These are phyloP conservation scores for Ctenochaetus hawaiiensis DNA, from an alignment of 2,797 vertebrate species.

Conservation along the genomic window DNA sequence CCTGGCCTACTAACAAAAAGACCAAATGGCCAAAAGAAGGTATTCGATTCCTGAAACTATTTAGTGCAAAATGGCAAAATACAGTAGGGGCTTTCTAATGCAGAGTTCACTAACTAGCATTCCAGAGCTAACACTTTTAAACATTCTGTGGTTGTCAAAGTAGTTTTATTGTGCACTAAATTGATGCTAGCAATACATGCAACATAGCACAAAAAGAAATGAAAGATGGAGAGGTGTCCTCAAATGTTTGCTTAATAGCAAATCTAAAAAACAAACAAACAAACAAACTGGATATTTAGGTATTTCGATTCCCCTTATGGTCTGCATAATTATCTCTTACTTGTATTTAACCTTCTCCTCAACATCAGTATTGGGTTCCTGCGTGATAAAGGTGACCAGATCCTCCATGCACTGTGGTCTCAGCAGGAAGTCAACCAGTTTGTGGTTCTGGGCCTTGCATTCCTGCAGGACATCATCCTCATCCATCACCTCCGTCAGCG, in stretches of 20 bases:
- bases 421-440: slow-evolving; percentile 96
- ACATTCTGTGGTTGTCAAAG: not conserved
- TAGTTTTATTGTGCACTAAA: not conserved
- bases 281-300: not conserved
- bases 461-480: slow-evolving; percentile 98
- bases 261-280: too few species aligned
- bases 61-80: not conserved
- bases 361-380: slow-evolving; percentile 94
- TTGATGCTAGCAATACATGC: not conserved
- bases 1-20: too few species aligned
- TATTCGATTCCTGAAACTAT: not conserved
- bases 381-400: slow-evolving; percentile 95
- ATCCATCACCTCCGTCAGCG: slow-evolving; percentile 96
- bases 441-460: slow-evolving; percentile 99
- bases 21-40: not conserved
- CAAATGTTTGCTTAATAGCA: not conserved
- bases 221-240: not conserved
- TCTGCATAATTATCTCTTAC: slow-evolving; percentile 81
- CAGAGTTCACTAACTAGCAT: not conserved
- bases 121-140: not conserved
- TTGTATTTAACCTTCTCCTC: slow-evolving; percentile 99
- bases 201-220: not conserved
- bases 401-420: slow-evolving; percentile 97
- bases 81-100: not conserved
- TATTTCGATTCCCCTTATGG: not conserved